Evolutionary conservation across 1,140 invertebrate genomes (phyloP).

Genomic region (Monomorium pharaonis): DNA sequence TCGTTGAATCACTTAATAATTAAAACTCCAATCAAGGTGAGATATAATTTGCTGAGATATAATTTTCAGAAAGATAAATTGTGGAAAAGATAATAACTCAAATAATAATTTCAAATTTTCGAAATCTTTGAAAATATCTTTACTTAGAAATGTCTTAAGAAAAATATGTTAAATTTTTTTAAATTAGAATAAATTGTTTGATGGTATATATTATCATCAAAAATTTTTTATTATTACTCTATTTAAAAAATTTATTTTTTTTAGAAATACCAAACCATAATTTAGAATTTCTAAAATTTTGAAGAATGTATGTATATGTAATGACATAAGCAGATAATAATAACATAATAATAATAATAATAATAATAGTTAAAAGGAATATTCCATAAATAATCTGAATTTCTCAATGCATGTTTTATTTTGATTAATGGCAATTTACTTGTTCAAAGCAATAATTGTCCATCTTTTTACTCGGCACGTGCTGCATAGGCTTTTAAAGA

Average conservation of each 20-base stretch:
- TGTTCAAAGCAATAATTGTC: slow-evolving; percentile 8
- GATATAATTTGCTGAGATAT: neutral
- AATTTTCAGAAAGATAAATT: neutral
- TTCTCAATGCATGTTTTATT: too few species aligned
- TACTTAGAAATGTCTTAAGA: neutral
- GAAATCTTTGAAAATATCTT: neutral
- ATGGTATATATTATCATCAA: neutral
- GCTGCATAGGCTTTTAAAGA: slow-evolving; percentile 26
- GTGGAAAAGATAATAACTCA: neutral
- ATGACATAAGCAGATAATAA: neutral
- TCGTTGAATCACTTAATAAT: neutral
- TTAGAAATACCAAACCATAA: neutral
- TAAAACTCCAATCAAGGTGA: slow-evolving; percentile 5
- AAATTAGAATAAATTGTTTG: neutral
- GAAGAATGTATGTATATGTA: too few species aligned
- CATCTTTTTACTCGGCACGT: neutral
- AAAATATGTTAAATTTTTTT: neutral
- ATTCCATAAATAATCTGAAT: neutral
- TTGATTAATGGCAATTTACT: slow-evolving; percentile 29
- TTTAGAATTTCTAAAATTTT: neutral
- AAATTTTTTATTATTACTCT: neutral
- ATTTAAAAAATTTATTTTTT: neutral
- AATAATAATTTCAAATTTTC: slow-evolving; percentile 6
- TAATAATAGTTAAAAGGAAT: too few species aligned
- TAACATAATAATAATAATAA: too few species aligned